Evolutionary conservation across 2,888 invertebrate genomes (phyloP), one percentile per base, ranked within the genome.

Genomic region (Galerucella nymphaeae): DNA sequence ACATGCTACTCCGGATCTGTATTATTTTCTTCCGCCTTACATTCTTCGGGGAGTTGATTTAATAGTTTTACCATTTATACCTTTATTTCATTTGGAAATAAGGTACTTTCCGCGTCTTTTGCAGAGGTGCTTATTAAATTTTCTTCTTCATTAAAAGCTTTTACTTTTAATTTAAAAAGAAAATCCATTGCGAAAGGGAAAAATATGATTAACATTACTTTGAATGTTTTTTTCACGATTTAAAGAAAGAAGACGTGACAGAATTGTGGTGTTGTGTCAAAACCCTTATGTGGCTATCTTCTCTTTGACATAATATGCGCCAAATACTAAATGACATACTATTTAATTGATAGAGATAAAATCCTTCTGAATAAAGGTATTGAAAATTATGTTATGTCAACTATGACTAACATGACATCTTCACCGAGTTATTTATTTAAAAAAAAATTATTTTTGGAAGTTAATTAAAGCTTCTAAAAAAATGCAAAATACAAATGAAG

Each of bases 81-180:
- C 85, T 85, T 85, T 84, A 83, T 85, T 84, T 84, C 83, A 84
- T 83, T 79, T 82, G 79, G 77, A 77, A 59, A 75, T 13, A 81
- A 83, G 82, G 80, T 80, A 80, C 81, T 82, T 83, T 83, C 83
- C 83, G 84, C 83, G 84, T 83, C 83, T 83, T 82, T 80, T 82
- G 80, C 74, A 73, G 80, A 84, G 83, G 83, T 84, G 82, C 82
- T 84, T 85, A 85, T 85, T 85, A 84, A 84, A 85, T 85, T 85
- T 84, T 80, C 81, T 79, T 81, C 82, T 82, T 84, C 83, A 83
- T 83, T 84, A 84, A 84, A 83, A 82, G 81, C 83, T 80, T 83
- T 83, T 80, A 77, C 77, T 70, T 57, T 71, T 77, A 78, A 76
- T 81, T 79, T 77, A 77, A 72, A 74, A 77, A 75, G 72, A 72